phyloP scores from a whole-genome alignment of 2,797 vertebrate genomes.

The Trematomus bernacchii region DNA sequence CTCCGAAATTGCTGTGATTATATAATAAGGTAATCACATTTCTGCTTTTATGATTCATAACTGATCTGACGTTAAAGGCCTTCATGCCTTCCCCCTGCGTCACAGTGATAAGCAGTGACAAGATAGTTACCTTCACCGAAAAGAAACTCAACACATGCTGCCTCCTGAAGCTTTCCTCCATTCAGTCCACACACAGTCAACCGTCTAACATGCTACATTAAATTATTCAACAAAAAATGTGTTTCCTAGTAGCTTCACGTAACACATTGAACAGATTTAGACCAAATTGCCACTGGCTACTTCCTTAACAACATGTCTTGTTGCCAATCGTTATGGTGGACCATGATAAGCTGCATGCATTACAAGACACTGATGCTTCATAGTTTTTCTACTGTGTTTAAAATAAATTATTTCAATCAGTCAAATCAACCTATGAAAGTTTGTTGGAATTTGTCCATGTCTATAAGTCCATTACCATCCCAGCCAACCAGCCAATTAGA shows the following conservation, averaged over 20 bases:
- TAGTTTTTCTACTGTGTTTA: not conserved
- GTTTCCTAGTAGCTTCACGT: not conserved
- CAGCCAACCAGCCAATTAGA: constrained; percentile 27
- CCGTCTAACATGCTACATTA: not conserved
- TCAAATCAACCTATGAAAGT: constrained; percentile 11
- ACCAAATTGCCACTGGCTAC: not conserved
- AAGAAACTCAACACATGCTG: constrained; percentile 11
- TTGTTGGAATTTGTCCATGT: constrained; percentile 21
- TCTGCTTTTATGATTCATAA: constrained; percentile 20
- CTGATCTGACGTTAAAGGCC: constrained; percentile 20
- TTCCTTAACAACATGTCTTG: not conserved
- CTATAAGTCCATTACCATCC: constrained; percentile 5
- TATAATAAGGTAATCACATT: constrained; percentile 14
- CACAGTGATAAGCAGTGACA: constrained; percentile 7
- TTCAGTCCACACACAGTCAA: constrained; percentile 17
- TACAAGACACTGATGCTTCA: not conserved
- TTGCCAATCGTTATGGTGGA: not conserved
- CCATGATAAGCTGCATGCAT: not conserved
- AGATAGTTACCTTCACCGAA: constrained; percentile 25
- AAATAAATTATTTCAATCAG: constrained; percentile 7
- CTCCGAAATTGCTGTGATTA: constrained; percentile 6
- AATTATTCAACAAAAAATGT: not conserved
- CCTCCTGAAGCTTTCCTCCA: constrained; percentile 28
- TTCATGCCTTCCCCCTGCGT: constrained; percentile 1
- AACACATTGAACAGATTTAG: not conserved